These are phyloP conservation scores for Diadophis punctatus DNA, from an alignment of 2,113 vertebrate species.

Conservation along the genomic window DNA sequence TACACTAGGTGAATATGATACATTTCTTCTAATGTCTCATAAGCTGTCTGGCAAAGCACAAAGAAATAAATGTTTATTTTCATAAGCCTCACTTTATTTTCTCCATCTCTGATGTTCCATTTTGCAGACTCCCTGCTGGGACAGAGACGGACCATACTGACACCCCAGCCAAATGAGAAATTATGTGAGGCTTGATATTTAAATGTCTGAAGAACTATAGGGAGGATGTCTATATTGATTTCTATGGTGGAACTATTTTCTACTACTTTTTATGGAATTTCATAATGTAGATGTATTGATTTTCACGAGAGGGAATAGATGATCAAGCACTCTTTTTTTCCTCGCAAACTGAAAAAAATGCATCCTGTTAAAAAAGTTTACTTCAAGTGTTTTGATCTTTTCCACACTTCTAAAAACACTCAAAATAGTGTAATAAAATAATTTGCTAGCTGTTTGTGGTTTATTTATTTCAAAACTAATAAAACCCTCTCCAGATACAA, in stretches of 20 bases:
- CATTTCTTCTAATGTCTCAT: neutral
- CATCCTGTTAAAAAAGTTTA: neutral
- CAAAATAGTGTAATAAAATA: neutral
- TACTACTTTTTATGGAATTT: constrained; percentile 6
- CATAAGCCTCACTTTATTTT: neutral
- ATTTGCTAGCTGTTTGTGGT: neutral
- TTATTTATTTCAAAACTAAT: neutral
- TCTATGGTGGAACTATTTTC: constrained; percentile 29
- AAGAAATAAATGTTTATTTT: constrained; percentile 1
- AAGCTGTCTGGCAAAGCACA: neutral
- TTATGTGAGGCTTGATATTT: neutral
- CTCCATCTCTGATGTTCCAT: neutral
- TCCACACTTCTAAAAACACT: neutral
- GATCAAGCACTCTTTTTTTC: neutral
- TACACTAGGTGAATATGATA: neutral
- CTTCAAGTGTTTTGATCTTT: neutral
- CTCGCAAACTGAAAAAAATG: neutral
- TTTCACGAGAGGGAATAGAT: neutral
- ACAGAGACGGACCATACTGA: neutral
- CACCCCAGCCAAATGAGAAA: neutral
- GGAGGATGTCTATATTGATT: neutral
- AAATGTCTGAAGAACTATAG: accelerated
- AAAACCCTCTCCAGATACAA: neutral
- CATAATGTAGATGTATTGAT: neutral
- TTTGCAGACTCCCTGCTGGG: neutral